Base-by-base conservation (phyloP, 1,140 invertebrate genomes). In the Leptinotarsa lineolata region DNA sequence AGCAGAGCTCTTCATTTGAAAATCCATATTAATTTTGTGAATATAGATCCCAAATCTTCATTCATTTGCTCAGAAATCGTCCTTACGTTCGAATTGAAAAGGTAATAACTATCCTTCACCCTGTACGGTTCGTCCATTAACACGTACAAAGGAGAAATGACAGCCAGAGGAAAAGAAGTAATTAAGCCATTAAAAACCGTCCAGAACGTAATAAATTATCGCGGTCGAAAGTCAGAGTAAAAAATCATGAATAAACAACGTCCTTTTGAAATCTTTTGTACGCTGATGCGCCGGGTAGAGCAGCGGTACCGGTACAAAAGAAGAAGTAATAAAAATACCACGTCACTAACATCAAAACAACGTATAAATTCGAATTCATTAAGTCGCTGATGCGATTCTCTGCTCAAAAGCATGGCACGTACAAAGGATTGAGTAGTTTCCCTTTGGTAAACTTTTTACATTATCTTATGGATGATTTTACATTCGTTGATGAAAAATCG, bases 201-300 rank as follows among this genome's bases (percentile, higher is more conserved):
- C 61, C 20, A 22, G 61, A 22, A 64, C 20, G 20, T 22, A 64
- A 39, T 39, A 66, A 66, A 39, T 66, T 66, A 24, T 24, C 22
- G 39, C 64, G 64, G 22, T 66, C 64, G 22, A 66, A 66, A 66
- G 64, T 39, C 64, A 24, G 22, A 66, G 39, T 24, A 39, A 24
- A 44, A 66, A 66, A 44, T 66, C 64, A 66, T 66, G 64, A 66
- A 66, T 66, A 46, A 68, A 54, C 48, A 68, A 68, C 44, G 67
- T 58, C 20, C 67, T 68, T 68, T 68, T 58, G 15, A 68, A 44
- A 66, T 44, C 64, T 68, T 48, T 68, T 68, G 48, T 48, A 54
- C 12, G 61, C 3, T 63, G 24, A 30, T 21, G 24, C 16, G 61
- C 16, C 13, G 48, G 48, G 21, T 20, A 63, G 3, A 63, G 44